phyloP scores from a whole-genome alignment of 1,140 invertebrate genomes.

The Drosophila trapezifrons region DNA sequence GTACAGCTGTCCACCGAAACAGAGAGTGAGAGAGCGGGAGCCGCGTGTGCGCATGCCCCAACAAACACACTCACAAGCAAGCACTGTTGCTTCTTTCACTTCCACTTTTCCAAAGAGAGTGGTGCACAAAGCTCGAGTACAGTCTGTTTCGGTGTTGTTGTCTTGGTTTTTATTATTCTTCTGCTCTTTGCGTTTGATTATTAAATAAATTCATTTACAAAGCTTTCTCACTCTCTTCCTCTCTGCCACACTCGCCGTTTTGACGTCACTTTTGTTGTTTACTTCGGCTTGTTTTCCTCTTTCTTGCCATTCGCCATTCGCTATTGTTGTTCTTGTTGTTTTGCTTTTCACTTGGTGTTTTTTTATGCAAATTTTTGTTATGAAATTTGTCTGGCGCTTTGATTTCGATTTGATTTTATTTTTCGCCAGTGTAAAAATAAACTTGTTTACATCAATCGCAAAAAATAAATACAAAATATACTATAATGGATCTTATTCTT shows the following conservation, averaged over 20 bases:
- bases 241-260: slow-evolving; percentile 38
- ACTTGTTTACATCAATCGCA: slow-evolving; percentile 62
- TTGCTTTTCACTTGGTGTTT: slow-evolving; percentile 32
- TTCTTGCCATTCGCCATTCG: slow-evolving; percentile 58
- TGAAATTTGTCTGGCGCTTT: slow-evolving; percentile 77
- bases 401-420: slow-evolving; percentile 62
- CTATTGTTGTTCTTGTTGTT: slow-evolving; percentile 40
- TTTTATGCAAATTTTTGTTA: slow-evolving; percentile 78
- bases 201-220: slow-evolving; percentile 77
- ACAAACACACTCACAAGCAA: slow-evolving; percentile 28
- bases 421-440: slow-evolving; percentile 66
- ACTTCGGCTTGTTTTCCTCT: slow-evolving; percentile 75
- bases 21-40: slow-evolving; percentile 13
- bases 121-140: slow-evolving; percentile 59
- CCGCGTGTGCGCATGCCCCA: slow-evolving; percentile 36
- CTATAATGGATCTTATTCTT: slow-evolving; percentile 29
- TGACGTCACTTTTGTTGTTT: slow-evolving; percentile 82
- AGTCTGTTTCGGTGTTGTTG: slow-evolving; percentile 71
- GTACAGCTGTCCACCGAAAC: slow-evolving; percentile 55
- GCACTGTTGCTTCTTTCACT: slow-evolving; percentile 74
- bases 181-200: slow-evolving; percentile 66
- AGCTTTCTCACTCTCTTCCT: slow-evolving; percentile 51
- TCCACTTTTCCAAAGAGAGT: slow-evolving; percentile 64
- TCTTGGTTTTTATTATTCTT: slow-evolving; percentile 57
- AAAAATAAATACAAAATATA: slow-evolving; percentile 38